These are phyloP conservation scores for Vipera latastei DNA, from an alignment of 2,797 vertebrate genomes.

Conservation along the genomic window DNA sequence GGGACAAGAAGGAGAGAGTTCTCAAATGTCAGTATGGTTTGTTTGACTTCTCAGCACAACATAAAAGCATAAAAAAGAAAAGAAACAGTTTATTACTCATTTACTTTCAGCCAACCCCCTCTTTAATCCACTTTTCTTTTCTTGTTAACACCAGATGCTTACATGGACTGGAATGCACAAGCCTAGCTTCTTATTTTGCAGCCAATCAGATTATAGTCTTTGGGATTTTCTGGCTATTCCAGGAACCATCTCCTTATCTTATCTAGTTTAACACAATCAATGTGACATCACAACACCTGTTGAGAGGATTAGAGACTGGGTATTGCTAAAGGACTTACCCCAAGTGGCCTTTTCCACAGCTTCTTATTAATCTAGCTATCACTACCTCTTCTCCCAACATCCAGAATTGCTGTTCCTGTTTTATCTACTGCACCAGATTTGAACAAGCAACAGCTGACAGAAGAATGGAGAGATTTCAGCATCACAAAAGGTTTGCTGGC, in stretches of 20 bases:
- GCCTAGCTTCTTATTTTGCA: slow-evolving; percentile 28
- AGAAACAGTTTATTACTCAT: not conserved
- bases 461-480: not conserved
- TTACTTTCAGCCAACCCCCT: slow-evolving; percentile 40
- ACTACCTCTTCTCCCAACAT: not conserved
- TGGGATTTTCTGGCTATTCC: slow-evolving; percentile 62
- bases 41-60: slow-evolving; percentile 19
- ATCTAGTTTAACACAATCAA: slow-evolving; percentile 44
- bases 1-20: not conserved
- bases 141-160: slow-evolving; percentile 15
- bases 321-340: slow-evolving; percentile 35
- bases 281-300: slow-evolving; percentile 38
- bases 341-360: slow-evolving; percentile 39
- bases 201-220: slow-evolving; percentile 19
- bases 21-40: not conserved
- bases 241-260: slow-evolving; percentile 54
- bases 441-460: not conserved
- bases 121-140: slow-evolving; percentile 53
- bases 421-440: not conserved
- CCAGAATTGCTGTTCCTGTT: not conserved
- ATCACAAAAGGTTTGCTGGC: not conserved
- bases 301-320: slow-evolving; percentile 50
- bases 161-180: slow-evolving; percentile 33
- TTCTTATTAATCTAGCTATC: slow-evolving; percentile 17
- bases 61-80: slow-evolving; percentile 12